Percentiles rank a stretch among this genome's conserved stretches.
These are phyloP conservation scores for Agapornis canus DNA, from an alignment of 2,797 vertebrate species.

Conservation along the genomic window DNA sequence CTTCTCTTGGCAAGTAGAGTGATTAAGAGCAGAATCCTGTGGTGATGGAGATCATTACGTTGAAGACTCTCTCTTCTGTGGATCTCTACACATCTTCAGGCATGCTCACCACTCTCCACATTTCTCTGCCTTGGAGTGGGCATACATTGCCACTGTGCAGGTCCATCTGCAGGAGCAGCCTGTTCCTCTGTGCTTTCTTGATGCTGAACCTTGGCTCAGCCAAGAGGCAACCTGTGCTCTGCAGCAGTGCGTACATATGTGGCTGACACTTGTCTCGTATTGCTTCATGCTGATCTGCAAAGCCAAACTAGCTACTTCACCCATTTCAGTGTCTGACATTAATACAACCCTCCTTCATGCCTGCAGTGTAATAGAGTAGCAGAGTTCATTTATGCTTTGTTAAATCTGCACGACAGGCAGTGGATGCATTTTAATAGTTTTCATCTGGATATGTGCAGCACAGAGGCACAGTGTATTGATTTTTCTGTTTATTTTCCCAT, in stretches of 20 bases:
- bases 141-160: neutral
- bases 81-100: neutral
- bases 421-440: neutral
- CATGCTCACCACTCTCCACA: rapidly evolving
- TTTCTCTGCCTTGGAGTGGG: neutral
- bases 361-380: neutral
- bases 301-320: neutral
- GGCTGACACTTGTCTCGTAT: neutral
- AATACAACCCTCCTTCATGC: neutral
- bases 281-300: neutral
- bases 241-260: rapidly evolving
- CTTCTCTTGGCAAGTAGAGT: neutral
- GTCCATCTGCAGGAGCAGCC: neutral
- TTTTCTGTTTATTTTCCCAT: constrained; percentile 5
- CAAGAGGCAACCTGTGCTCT: neutral
- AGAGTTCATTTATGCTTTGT: neutral
- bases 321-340: neutral
- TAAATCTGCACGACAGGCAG: neutral
- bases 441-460: neutral
- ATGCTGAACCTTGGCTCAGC: neutral
- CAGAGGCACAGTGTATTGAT: neutral
- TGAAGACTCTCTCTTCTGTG: neutral
- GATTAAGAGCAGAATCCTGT: neutral
- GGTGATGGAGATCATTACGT: neutral
- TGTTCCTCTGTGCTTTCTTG: neutral